A percentile compares a stretch with the other conserved stretches of the same genome.
Evolutionary conservation across 2,113 vertebrate species (phyloP).

Genomic region (Halichoeres trimaculatus): DNA sequence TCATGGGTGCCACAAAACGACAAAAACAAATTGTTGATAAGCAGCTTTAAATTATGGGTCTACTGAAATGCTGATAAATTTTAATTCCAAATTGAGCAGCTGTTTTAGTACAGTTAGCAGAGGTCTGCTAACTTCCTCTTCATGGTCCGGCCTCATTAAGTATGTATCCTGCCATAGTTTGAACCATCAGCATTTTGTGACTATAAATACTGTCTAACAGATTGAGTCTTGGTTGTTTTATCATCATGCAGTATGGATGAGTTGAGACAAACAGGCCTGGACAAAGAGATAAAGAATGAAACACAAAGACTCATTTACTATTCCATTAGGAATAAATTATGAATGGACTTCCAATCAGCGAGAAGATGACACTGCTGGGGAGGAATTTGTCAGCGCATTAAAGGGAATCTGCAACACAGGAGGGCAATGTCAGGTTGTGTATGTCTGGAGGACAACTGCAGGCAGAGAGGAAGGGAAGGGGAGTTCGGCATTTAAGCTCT

Average conservation of each 20-base stretch:
- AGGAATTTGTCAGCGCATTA: conserved; percentile 42
- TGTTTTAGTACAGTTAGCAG: conserved; percentile 23
- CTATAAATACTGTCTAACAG: conserved; percentile 59
- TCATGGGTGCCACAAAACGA: no score
- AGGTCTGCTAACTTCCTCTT: conserved; percentile 17
- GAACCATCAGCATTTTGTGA: conserved; percentile 54
- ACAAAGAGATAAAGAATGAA: conserved; percentile 54
- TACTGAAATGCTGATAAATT: background rate
- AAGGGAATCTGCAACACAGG: conserved; percentile 7
- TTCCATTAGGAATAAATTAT: conserved; percentile 74
- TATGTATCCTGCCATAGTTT: conserved; percentile 65
- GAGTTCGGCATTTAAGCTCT: no score
- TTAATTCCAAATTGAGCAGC: conserved; percentile 17
- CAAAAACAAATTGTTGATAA: no score
- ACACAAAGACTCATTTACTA: conserved; percentile 68
- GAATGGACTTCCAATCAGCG: conserved; percentile 54
- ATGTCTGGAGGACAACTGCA: conserved; percentile 30
- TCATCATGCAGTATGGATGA: conserved; percentile 71
- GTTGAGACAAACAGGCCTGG: conserved; percentile 44
- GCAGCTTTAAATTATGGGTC: background rate
- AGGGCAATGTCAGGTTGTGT: conserved; percentile 19
- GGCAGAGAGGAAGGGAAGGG: background rate
- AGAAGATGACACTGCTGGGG: conserved; percentile 50
- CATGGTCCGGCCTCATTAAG: conserved; percentile 60
- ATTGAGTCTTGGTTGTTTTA: conserved; percentile 62